phyloP scores from a whole-genome alignment of 2,888 invertebrate species.

The Drosophila pseudotakahashii region DNA sequence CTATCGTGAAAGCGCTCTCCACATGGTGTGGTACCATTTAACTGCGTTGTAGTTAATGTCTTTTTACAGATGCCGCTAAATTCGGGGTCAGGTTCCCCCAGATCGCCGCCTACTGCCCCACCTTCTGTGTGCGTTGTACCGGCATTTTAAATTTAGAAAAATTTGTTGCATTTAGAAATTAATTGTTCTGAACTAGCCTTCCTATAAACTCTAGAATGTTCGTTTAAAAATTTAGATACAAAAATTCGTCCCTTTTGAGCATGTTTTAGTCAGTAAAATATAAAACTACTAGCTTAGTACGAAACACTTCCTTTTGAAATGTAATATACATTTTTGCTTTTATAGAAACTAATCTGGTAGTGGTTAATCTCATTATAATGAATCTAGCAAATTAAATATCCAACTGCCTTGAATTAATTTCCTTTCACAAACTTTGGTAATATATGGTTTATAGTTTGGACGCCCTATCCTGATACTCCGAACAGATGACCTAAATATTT shows the following conservation, averaged over 20 bases:
- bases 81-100: neutral
- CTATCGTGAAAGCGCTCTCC: neutral
- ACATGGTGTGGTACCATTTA: conserved; percentile 3
- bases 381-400: too few species aligned
- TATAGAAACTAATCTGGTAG: too few species aligned
- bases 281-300: too few species aligned
- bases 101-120: neutral
- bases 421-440: neutral
- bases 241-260: too few species aligned
- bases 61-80: conserved; percentile 2
- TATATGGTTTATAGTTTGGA: conserved; percentile 7
- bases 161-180: conserved; percentile 1
- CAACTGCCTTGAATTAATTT: too few species aligned
- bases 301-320: too few species aligned
- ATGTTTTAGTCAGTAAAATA: too few species aligned
- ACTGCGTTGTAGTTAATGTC: neutral
- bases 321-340: too few species aligned
- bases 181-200: neutral
- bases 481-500: neutral
- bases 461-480: conserved; percentile 2
- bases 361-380: too few species aligned
- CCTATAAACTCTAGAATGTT: too few species aligned
- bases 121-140: conserved; percentile 4
- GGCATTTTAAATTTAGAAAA: conserved; percentile 1
- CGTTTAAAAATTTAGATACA: too few species aligned